Evolutionary conservation across 2,113 vertebrate genomes (phyloP).

Genomic region (Cyanoliseus patagonus): DNA sequence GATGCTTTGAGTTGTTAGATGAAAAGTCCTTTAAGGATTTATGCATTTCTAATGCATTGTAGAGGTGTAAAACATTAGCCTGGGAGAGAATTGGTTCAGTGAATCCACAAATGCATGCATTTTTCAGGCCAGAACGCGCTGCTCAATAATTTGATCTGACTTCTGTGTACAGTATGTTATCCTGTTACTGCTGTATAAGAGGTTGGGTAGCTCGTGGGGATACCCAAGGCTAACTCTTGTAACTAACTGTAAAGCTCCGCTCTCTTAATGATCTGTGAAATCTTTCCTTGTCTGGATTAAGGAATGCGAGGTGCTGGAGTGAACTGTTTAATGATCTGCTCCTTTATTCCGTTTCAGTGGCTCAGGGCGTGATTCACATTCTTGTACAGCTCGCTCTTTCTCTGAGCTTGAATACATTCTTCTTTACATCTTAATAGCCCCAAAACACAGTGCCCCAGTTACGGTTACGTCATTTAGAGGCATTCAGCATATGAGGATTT

Average conservation of each 20-base stretch:
- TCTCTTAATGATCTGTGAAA: constrained; percentile 12
- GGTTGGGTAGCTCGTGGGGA: neutral
- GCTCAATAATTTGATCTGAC: neutral
- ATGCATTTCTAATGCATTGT: neutral
- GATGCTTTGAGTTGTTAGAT: neutral
- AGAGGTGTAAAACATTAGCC: neutral
- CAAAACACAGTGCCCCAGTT: neutral
- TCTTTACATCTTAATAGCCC: constrained; percentile 49
- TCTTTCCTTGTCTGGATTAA: neutral
- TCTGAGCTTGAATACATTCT: neutral
- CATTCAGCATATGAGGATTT: neutral
- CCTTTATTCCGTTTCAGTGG: neutral
- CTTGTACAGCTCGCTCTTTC: neutral
- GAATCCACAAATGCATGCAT: neutral
- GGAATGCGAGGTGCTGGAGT: neutral
- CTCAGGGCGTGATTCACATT: neutral
- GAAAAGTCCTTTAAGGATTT: neutral
- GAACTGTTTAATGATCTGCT: constrained; percentile 31
- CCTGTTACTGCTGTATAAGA: neutral
- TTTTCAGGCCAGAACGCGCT: neutral
- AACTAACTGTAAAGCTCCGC: neutral
- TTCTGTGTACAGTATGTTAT: neutral
- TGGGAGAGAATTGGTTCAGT: neutral
- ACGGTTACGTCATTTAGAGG: neutral
- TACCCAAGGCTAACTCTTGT: neutral